Evolutionary conservation across 1,140 invertebrate species (phyloP).

Genomic region (Pentalonia nigronervosa): DNA sequence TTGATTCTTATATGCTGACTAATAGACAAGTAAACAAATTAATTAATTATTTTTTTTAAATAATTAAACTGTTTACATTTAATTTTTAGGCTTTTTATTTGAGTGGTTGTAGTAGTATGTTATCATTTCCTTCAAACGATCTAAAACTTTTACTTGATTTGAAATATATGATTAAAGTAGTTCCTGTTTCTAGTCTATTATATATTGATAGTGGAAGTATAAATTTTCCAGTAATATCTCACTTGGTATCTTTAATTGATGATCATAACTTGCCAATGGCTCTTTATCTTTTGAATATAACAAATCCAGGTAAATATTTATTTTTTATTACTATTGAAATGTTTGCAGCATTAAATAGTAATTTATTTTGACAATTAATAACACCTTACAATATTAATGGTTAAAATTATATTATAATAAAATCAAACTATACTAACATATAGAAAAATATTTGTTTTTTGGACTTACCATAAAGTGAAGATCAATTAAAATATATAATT

Average conservation of each 20-base stretch:
- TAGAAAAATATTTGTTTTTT: background rate
- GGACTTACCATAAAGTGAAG: background rate
- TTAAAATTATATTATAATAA: background rate
- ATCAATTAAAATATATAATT: too few species aligned
- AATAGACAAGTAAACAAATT: slow-evolving; percentile 44
- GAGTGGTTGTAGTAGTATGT: slow-evolving; percentile 45
- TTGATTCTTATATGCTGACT: slow-evolving; percentile 40
- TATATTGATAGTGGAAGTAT: slow-evolving; percentile 28
- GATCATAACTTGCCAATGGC: slow-evolving; percentile 41
- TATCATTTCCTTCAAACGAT: slow-evolving; percentile 42
- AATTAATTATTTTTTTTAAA: background rate
- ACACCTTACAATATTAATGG: background rate
- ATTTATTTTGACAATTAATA: background rate
- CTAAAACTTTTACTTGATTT: slow-evolving; percentile 47
- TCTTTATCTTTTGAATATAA: slow-evolving; percentile 39
- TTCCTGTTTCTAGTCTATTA: slow-evolving; percentile 48
- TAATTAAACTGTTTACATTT: background rate
- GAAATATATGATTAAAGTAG: slow-evolving; percentile 40
- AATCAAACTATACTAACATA: background rate
- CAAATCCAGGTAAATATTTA: slow-evolving; percentile 47
- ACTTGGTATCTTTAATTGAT: slow-evolving; percentile 28
- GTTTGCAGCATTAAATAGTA: background rate
- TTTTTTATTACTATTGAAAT: background rate
- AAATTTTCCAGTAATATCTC: background rate
- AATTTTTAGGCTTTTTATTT: slow-evolving; percentile 43